A percentile compares a stretch with the other conserved stretches of the same genome.
Evolutionary conservation across 2,797 vertebrate genomes (phyloP).

Genomic region (Cyprinella venusta): DNA sequence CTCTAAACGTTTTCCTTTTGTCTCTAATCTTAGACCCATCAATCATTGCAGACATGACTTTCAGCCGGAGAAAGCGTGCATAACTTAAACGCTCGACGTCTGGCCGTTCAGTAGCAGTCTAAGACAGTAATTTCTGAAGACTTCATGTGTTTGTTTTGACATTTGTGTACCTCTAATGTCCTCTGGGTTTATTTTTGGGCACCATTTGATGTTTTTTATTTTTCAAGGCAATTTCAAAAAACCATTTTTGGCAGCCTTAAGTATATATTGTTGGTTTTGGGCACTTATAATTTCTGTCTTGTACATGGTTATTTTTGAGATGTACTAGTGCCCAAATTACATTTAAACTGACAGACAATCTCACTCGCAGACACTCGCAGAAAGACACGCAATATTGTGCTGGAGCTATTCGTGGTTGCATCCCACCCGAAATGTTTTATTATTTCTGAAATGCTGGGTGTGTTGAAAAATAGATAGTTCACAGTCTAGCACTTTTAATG

Average conservation of each 20-base stretch:
- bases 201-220: slow-evolving; percentile 72
- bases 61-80: slow-evolving; percentile 10
- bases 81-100: background rate
- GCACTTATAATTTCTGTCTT: slow-evolving; percentile 84
- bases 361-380: slow-evolving; percentile 50
- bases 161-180: slow-evolving; percentile 67
- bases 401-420: slow-evolving; percentile 71
- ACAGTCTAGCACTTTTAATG: slow-evolving; percentile 84
- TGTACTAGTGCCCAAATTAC: slow-evolving; percentile 82
- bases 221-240: slow-evolving; percentile 73
- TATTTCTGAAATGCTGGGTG: slow-evolving; percentile 85
- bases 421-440: slow-evolving; percentile 83
- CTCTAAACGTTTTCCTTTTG: slow-evolving; percentile 11
- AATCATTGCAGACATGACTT: slow-evolving; percentile 23
- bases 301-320: slow-evolving; percentile 85
- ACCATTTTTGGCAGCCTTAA: slow-evolving; percentile 80
- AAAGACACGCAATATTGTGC: slow-evolving; percentile 61
- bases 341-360: slow-evolving; percentile 78
- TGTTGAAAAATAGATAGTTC: slow-evolving; percentile 84
- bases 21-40: slow-evolving; percentile 28
- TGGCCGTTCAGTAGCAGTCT: slow-evolving; percentile 16
- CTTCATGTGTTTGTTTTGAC: slow-evolving; percentile 81
- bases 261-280: slow-evolving; percentile 83
- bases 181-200: slow-evolving; percentile 69
- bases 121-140: slow-evolving; percentile 72